Evolutionary conservation across 30 jellyfish, hydroid and myxozoan species (phyloP).

Genomic region (Nemopilema nomurai): DNA sequence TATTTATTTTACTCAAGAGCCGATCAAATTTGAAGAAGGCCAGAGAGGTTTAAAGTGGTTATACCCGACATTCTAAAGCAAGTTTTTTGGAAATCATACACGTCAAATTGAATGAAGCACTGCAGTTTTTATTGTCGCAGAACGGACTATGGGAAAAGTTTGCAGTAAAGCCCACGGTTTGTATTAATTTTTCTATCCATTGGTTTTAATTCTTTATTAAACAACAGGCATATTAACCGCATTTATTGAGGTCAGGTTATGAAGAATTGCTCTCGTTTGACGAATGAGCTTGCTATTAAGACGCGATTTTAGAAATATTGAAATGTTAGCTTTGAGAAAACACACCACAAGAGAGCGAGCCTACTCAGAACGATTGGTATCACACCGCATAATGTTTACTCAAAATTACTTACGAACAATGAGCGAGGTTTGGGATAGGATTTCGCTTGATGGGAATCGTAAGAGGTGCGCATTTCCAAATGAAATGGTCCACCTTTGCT

Average conservation of each 20-base stretch:
- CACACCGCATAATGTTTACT: neutral
- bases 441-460: neutral
- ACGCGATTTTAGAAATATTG: neutral
- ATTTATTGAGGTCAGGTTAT: conserved; percentile 59
- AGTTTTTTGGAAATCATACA: neutral
- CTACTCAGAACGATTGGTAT: neutral
- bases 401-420: neutral
- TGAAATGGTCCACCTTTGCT: neutral
- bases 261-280: conserved; percentile 34
- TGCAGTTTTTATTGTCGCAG: neutral
- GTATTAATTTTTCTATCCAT: conserved; percentile 43
- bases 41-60: conserved; percentile 11
- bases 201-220: conserved; percentile 41
- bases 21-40: conserved; percentile 30
- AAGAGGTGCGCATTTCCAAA: neutral
- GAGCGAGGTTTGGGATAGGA: neutral
- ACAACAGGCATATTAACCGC: conserved; percentile 59
- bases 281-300: conserved; percentile 31
- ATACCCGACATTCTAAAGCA: conserved; percentile 1
- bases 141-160: conserved; percentile 51
- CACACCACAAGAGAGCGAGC: neutral
- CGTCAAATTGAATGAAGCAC: neutral
- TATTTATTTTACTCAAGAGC: conserved; percentile 47
- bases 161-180: conserved; percentile 67
- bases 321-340: neutral